Base-by-base conservation (phyloP, 2,113 vertebrate species). In the Amia ocellicauda region DNA sequence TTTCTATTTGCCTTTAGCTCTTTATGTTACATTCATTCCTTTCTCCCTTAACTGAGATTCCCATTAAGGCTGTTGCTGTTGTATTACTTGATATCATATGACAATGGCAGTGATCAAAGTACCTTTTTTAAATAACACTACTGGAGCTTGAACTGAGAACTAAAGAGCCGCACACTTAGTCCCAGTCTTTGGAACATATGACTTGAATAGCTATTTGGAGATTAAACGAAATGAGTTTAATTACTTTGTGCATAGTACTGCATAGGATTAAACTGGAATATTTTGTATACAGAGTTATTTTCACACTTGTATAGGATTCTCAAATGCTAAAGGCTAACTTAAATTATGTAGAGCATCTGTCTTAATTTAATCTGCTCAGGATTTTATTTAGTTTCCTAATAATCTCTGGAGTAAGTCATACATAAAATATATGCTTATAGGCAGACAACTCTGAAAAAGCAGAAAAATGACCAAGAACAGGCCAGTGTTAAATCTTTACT, bases 111-210 rank as follows among this genome's bases (percentile, higher is more conserved):
- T 29, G 17, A 40, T 27, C 24, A n/a, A 56, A n/a, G n/a, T 58
- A 19, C 11, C 52, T 64, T 51, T 51, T 24, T 64, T 13, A 58
- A 60, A 8, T 45, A 41, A 54, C 28, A 53, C 20, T 54, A 80
- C 71, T 74, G 83, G 81, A 82, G 73, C 69, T 69, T 36, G 66
- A 75, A 65, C 78, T 82, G 68, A 77, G 80, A 84, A 77, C 17
- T 26, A 28, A n/a, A 22, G 49, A 55, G n/a, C 22, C 20, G 28
- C 66, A 66, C 17, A 24, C 17, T 28, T 75, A 74, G 50, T 81
- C 69, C 70, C 71, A 78, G 41, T 68, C 64, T 77, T 74, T 80
- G 79, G 80, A 86, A 85, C 87, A 81, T 80, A 84, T 86, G 83
- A 87, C 74, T 83, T 81, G 84, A 79, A 75, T 86, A 89, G 83